Evolutionary conservation across 2,113 vertebrate genomes (phyloP).

Genomic region (Scomber scombrus): DNA sequence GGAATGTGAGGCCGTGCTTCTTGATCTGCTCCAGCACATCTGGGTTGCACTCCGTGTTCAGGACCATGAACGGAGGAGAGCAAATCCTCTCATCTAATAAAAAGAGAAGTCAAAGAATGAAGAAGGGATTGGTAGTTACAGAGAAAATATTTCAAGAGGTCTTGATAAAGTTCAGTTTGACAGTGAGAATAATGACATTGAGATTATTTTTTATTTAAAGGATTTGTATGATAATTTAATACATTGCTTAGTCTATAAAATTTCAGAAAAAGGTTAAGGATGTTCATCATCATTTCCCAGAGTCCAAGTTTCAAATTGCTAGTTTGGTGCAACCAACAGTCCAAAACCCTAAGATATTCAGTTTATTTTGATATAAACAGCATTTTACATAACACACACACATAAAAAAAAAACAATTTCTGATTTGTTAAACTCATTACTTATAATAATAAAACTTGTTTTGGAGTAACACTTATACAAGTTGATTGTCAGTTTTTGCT

Average conservation of each 20-base stretch:
- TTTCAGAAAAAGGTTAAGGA: too few relatives aligned
- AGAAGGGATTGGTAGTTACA: not conserved
- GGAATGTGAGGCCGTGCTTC: slow-evolving; percentile 95
- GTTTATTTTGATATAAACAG: too few relatives aligned
- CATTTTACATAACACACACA: not conserved
- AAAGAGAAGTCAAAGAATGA: slow-evolving; percentile 31
- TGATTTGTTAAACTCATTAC: too few relatives aligned
- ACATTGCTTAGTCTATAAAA: too few relatives aligned
- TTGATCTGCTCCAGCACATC: slow-evolving; percentile 93
- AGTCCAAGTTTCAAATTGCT: too few relatives aligned
- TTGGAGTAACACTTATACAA: not conserved
- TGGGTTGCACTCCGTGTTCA: slow-evolving; percentile 91
- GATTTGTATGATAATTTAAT: too few relatives aligned
- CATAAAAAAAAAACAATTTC: too few relatives aligned
- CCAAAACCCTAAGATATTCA: too few relatives aligned
- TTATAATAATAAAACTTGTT: not conserved
- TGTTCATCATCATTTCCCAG: too few relatives aligned
- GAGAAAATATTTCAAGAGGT: not conserved
- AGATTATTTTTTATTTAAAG: too few relatives aligned
- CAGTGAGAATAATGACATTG: too few relatives aligned
- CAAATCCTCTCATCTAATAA: slow-evolving; percentile 93
- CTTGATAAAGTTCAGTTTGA: not conserved
- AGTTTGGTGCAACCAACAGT: too few relatives aligned
- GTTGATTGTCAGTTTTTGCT: not conserved
- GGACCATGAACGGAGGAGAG: slow-evolving; percentile 99